Evolutionary conservation across 1,140 invertebrate species (phyloP), one percentile per base, ranked within the genome.

Genomic region (Drosophila takahashii): DNA sequence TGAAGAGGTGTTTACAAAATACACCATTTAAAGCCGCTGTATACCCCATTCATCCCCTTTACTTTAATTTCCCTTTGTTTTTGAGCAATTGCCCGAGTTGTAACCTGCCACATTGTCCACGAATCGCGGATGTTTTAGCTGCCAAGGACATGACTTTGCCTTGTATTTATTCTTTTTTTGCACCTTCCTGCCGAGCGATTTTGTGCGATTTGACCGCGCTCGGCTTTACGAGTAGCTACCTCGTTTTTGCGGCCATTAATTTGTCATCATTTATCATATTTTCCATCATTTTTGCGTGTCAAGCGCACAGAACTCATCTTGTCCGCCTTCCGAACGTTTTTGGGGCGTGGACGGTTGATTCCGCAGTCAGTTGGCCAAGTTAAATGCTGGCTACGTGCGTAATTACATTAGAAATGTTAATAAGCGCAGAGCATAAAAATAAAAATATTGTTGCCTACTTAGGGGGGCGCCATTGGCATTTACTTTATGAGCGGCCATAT

Each of bases 391-490:
- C 84, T 69, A 89, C 84, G 84, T 89, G 79, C 67, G 79, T 89
- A 89, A 89, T 89, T 89, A 84, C 77, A 84, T 79, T 71, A 79
- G 78, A 87, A 79, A 84, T 87, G 84, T 84, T 89, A 89, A 89
- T 87, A 86, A 71, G 47, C 57, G 57, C 51, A 58, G 53, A 39
- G 65, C 79, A 87, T 89, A 64, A 73, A 86, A 76, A 87, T 89
- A 64, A 73, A 86, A 76, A 83, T 81, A 78, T 87, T 57, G 81
- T 62, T 71, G 77, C 67, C 72, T 75, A 56, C 79, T 74, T 74
- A 61, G 16, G 65, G 47, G 54, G 76, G 44, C 45, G 39, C 18
- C 47, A 32, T 50, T 69, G 73, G 61, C 70, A 76, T 81, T 79
- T 81, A 57, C 67, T 86, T 86, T 86, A 81, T 81, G 83, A 47